Base-by-base conservation (phyloP, 2,113 vertebrate genomes). In the Bos javanicus region DNA sequence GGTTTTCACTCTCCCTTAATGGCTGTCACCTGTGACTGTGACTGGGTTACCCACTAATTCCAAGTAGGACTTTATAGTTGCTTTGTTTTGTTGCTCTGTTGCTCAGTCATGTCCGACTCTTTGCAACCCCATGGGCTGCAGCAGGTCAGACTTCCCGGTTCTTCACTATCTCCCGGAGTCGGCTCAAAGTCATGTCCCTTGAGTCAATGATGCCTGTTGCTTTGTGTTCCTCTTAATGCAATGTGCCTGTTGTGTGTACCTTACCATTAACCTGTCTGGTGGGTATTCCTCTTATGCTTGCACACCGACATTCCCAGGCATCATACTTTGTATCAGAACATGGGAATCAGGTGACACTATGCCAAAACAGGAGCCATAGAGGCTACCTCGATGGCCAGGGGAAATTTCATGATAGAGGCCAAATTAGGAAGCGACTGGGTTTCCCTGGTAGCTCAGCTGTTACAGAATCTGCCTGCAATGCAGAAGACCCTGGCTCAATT, bases 321-420 rank as follows among this genome's bases (percentile, higher is more conserved):
- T 17, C 39, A 23, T 9, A 28, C 19, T 67, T 8, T 46, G 10
- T 54, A 6, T 64, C 36, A 50, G 11, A 4, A 36, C 2, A 16
- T 6, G 33, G 11, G 1, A 6, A 14, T 57, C 9, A 23, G 6
- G 4, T 26, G 12, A 5, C 23, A n/a, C 28, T n/a, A 10, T 19
- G 26, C 15, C 26, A 9, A 50, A 87, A 74, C 7, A 74, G 28
- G 39, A 87, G 46, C n/a, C 26, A 71, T 3, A 6, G 36, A n/a
- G 3, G 52, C 48, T 21, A 78, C 64, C 39, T 71, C 5, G 21
- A 46, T 39, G 15, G 3, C 21, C 78, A 83, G 16, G 19, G 21
- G 2, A 86, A 56, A 43, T 78, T 74, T 93, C 30, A 89, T 60
- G 33, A 87, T 52, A 30, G 17, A 30, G 82, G 6, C 8, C 33